Base-by-base conservation (phyloP, 2,797 vertebrate species). In the Artibeus jamaicensis region DNA sequence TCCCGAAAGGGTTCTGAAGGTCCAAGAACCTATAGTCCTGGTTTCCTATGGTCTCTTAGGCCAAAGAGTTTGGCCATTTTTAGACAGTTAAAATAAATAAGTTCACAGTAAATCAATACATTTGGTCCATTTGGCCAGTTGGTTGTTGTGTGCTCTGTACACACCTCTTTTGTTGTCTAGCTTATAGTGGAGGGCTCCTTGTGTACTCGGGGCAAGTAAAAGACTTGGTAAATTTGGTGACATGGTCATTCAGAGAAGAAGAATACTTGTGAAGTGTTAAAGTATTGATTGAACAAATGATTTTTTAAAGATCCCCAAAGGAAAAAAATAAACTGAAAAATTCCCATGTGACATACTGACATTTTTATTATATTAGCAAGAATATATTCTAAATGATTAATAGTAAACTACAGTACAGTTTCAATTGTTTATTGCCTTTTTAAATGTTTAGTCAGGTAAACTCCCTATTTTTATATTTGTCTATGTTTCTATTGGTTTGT, bases 331-430 rank as follows among this genome's bases (percentile, higher is more conserved):
- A 91, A 93, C n/a, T 70, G 22, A 57, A 89, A 89, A 53, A 46
- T 50, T 88, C 39, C 32, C 6, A 19, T 65, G 57, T 53, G 24
- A 88, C 73, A 91, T 88, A 24, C n/a, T 82, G 24, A 90, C 21
- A 76, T 55, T 86, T 93, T 89, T 92, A 48, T 67, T 77, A 57
- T 42, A 89, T 50, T 94, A 70, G 79, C 18, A 79, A 93, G 26
- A 88, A 91, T 89, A 34, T 59, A 79, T 93, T 93, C 96, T 89
- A 26, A 86, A 89, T 92, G 53, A 96, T 71, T 83, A 70, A 86
- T 67, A 86, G 62, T 37, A 18, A 91, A 29, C 22, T 91, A 68
- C 7, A 42, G 32, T 34, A 76, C 29, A 19, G 76, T 92, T 95
- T 90, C 77, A 48, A 39, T 84, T 87, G 12, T 85, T 87, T 93